Conservation (phyloP, 2,888 invertebrate genomes). For the Catonia carolina region DNA sequence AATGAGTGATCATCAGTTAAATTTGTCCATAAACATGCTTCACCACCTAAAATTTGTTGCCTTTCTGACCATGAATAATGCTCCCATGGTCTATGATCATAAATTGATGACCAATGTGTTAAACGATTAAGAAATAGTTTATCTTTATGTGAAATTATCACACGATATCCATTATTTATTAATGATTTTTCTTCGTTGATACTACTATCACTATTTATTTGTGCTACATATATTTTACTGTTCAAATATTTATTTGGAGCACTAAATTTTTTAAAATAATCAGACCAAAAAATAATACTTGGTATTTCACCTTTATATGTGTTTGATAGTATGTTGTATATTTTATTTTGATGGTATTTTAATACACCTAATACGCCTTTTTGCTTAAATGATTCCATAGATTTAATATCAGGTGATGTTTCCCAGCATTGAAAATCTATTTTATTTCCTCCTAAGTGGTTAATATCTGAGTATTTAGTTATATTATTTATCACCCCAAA, state of each 20-base stretch:
- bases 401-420: constrained; percentile 27
- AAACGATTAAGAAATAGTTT: constrained; percentile 60
- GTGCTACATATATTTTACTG: constrained; percentile 7
- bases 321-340: neutral
- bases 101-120: constrained; percentile 11
- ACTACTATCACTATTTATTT: constrained; percentile 1
- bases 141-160: constrained; percentile 72
- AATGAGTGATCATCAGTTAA: constrained; percentile 60
- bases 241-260: neutral
- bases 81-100: constrained; percentile 78
- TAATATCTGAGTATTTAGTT: constrained; percentile 50
- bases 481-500: constrained; percentile 59
- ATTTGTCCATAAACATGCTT: constrained; percentile 77
- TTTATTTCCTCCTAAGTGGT: constrained; percentile 75
- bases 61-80: constrained; percentile 46
- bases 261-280: neutral
- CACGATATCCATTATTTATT: constrained; percentile 58
- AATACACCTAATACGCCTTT: constrained; percentile 15
- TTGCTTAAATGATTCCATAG: neutral
- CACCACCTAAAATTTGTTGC: constrained; percentile 44
- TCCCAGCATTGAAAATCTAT: constrained; percentile 23
- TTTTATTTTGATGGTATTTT: constrained; percentile 1
- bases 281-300: neutral
- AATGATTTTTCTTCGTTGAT: constrained; percentile 47
- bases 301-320: neutral